A percentile compares a stretch with the other conserved stretches of the same genome.
Conservation (phyloP, 35 echinoderm and acorn worm genomes). For the Amphiura filiformis region DNA sequence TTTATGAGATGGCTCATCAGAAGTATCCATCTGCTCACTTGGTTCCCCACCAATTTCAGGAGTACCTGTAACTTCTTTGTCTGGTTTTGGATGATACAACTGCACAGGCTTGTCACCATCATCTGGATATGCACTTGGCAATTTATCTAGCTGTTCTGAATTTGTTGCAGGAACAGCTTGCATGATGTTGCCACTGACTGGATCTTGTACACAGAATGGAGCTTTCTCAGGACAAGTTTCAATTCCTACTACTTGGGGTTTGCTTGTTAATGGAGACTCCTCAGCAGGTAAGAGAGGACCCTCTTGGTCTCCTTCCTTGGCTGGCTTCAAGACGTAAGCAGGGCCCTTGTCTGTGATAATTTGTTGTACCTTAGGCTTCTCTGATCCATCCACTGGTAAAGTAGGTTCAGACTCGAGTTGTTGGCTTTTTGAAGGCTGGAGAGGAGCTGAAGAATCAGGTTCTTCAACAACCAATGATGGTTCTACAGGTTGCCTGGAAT, state of each 20-base stretch:
- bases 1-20: background rate
- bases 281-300: background rate
- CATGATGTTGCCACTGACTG: background rate
- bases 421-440: no score
- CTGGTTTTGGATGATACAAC: slow-evolving; percentile 27
- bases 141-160: slow-evolving; percentile 11
- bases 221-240: background rate
- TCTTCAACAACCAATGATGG: no score
- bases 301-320: background rate
- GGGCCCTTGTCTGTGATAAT: slow-evolving; percentile 4
- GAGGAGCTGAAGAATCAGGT: no score
- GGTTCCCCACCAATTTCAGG: background rate
- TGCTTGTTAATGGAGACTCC: background rate
- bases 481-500: background rate
- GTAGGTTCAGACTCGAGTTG: background rate
- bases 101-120: slow-evolving; percentile 12
- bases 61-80: background rate
- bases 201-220: slow-evolving; percentile 4
- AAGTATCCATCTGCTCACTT: background rate
- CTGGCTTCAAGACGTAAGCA: slow-evolving; percentile 8
- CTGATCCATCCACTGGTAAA: no score
- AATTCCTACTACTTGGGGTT: background rate
- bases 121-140: slow-evolving; percentile 15
- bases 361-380: background rate
- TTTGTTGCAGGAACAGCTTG: slow-evolving; percentile 1